Evolutionary conservation across 2,888 invertebrate species (phyloP).

Genomic region (Encarsia formosa): DNA sequence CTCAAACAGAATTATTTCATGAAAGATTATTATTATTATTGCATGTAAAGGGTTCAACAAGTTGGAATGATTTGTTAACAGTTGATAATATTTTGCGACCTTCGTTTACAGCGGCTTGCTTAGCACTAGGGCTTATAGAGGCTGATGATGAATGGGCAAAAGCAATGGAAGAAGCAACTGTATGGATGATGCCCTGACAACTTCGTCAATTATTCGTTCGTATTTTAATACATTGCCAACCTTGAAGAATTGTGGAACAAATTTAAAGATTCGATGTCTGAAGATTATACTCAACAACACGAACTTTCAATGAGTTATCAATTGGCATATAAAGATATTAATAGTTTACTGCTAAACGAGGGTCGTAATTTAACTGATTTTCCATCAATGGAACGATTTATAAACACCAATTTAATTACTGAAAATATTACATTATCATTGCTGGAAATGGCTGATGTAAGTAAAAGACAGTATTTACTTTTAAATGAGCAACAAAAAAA

Average conservation of each 20-base stretch:
- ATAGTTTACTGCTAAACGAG: slow-evolving; percentile 11
- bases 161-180: slow-evolving; percentile 11
- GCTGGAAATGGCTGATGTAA: not conserved
- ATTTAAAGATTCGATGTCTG: slow-evolving; percentile 28
- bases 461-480: slow-evolving; percentile 11
- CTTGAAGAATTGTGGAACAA: slow-evolving; percentile 25
- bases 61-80: slow-evolving; percentile 36
- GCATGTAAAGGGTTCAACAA: slow-evolving; percentile 32
- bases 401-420: too few relatives aligned
- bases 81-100: slow-evolving; percentile 30
- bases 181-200: slow-evolving; percentile 28
- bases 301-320: not conserved
- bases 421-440: too few relatives aligned
- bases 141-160: slow-evolving; percentile 21
- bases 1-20: slow-evolving; percentile 32
- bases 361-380: slow-evolving; percentile 15
- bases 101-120: slow-evolving; percentile 23
- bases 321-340: slow-evolving; percentile 13
- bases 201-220: slow-evolving; percentile 37
- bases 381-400: slow-evolving; percentile 18
- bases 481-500: slow-evolving; percentile 29
- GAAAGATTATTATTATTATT: slow-evolving; percentile 21
- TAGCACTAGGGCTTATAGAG: slow-evolving; percentile 17
- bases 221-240: slow-evolving; percentile 32
- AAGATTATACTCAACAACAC: slow-evolving; percentile 15